Evolutionary conservation across 2,888 invertebrate genomes (phyloP), one percentile per base, ranked within the genome.

Genomic region (Drosophila conformis): DNA sequence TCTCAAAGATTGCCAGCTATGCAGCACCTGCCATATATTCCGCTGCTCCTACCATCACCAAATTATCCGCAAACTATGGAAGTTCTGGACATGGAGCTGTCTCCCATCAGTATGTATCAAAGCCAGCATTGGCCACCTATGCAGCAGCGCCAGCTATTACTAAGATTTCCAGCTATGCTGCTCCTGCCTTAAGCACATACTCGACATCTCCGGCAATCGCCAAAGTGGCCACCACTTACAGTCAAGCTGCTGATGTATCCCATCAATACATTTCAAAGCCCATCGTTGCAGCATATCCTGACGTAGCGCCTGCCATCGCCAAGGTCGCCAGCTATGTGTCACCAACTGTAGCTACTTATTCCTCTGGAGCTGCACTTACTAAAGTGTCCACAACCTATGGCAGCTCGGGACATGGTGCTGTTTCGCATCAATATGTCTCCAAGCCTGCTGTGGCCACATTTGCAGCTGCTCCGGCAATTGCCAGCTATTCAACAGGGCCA

Each of bases 351-450:
- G 64, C 75, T 29, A 77, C 76, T 0, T 87, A 78, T n/a, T 69
- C 81, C 7, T n/a, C n/a, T 15, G 38, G 40, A 40, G 10, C 21
- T 31, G 21, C 51, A 31, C 51, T 71, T 61, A 25, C 69, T 15
- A 74, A 74, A 11, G 35, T 65, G 0, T 31, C 58, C 11, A 49
- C 63, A 10, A 53, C 54, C 18, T 66, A 67, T 11, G 76, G 53
- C 25, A 31, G 49, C 11, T 35, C 67, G 0, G 74, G 69, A 1
- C 69, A 72, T 15, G 85, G 85, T 0, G 80, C 76, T 6, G 64
- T 87, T 0, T 81, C 85, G 0, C 84, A 84, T 63, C 86, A 88
- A 29, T 85, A 79, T 25, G 68, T 91, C 0, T 90, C 90, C 4
- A 87, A 83, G 62, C 90, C 90, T 13, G 79, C 73, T 36, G 40